Percentiles rank a stretch among this genome's conserved stretches.
Conservation (phyloP, 2,113 vertebrate genomes). For the Callorhinus ursinus region DNA sequence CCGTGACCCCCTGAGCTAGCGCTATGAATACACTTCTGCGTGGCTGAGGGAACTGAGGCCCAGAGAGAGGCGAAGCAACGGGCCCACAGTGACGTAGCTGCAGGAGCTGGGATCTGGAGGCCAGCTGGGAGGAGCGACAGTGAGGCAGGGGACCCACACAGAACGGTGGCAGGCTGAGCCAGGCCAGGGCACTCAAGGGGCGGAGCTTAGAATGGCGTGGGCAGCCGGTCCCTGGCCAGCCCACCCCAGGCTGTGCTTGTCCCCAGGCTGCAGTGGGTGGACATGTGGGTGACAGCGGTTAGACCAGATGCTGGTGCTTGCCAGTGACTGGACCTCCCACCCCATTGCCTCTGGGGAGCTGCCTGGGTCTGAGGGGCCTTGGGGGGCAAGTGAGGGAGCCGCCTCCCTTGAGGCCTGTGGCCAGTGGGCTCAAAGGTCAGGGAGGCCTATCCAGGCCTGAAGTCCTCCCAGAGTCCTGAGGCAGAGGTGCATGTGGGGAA, state of each 20-base stretch:
- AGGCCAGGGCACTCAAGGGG: neutral
- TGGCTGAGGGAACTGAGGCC: neutral
- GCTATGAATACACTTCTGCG: fast-evolving
- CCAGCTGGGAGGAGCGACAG: fast-evolving
- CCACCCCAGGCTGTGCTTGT: neutral
- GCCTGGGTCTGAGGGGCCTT: neutral
- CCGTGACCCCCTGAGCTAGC: neutral
- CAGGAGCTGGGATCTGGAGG: neutral
- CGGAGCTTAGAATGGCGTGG: neutral
- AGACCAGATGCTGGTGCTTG: neutral
- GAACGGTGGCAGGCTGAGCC: fast-evolving
- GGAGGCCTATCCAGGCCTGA: neutral
- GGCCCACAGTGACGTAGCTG: neutral
- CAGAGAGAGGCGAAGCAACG: neutral
- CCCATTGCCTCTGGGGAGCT: neutral
- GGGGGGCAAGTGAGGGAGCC: neutral
- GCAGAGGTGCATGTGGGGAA: too few species aligned
- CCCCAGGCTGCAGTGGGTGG: neutral
- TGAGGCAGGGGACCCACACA: neutral
- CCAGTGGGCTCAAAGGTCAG: neutral
- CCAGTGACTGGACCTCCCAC: neutral
- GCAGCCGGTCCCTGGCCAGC: neutral
- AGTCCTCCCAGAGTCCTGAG: neutral
- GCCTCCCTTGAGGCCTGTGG: neutral
- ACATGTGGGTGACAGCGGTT: neutral